Evolutionary conservation across 2,888 invertebrate genomes (phyloP).

Genomic region (Furcula furcula): DNA sequence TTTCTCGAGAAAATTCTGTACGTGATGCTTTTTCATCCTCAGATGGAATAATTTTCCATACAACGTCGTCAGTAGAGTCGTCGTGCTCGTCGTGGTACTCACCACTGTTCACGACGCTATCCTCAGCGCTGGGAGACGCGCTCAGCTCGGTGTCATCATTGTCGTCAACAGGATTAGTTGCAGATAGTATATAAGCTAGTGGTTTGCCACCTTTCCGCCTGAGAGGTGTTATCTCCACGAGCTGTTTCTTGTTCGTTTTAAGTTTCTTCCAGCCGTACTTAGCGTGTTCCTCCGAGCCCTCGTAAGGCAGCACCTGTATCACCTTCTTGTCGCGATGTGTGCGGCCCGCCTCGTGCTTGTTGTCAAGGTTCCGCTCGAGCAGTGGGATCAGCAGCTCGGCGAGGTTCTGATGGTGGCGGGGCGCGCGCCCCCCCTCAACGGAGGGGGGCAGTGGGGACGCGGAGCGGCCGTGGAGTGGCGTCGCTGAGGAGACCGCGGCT

Average conservation of each 20-base stretch:
- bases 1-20: neutral
- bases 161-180: conserved; percentile 10
- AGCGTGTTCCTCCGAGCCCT: conserved; percentile 11
- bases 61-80: neutral
- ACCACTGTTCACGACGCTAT: neutral
- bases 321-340: conserved; percentile 16
- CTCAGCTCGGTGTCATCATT: neutral
- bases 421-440: neutral
- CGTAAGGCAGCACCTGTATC: conserved; percentile 17
- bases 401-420: conserved; percentile 13
- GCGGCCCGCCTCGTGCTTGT: neutral
- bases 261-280: conserved; percentile 12
- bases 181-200: conserved; percentile 22
- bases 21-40: neutral
- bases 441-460: neutral
- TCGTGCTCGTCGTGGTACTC: neutral
- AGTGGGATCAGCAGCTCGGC: conserved; percentile 24
- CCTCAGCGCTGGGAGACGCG: neutral
- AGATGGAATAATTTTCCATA: neutral
- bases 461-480: neutral
- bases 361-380: conserved; percentile 13
- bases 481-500: neutral
- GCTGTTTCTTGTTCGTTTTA: conserved; percentile 22
- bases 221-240: conserved; percentile 22
- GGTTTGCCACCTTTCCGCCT: conserved; percentile 25